A percentile compares a stretch with the other conserved stretches of the same genome.
Evolutionary conservation across 2,113 vertebrate species (phyloP).

Genomic region (Forbesichthys papilliferus): DNA sequence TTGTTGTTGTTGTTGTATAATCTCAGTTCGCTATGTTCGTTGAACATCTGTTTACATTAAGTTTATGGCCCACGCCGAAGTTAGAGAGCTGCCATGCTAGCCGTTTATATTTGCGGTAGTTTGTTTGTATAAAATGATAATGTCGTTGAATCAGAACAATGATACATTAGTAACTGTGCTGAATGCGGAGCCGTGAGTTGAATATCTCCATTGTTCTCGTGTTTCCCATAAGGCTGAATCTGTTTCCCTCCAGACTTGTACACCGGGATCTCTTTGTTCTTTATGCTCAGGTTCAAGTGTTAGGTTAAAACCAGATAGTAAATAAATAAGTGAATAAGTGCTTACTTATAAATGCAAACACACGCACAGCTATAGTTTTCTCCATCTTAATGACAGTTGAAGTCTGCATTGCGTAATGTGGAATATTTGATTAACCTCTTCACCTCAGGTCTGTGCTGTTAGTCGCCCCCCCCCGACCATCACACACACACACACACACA

Average conservation of each 20-base stretch:
- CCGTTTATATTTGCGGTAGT: background rate
- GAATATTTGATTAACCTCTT: too few species aligned
- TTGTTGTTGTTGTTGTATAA: conserved; percentile 29
- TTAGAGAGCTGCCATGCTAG: conserved; percentile 1
- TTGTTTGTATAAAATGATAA: background rate
- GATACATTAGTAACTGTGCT: background rate
- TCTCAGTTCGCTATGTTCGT: conserved; percentile 30
- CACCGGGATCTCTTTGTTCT: conserved; percentile 35
- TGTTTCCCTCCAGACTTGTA: conserved; percentile 53
- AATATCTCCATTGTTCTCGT: conserved; percentile 22
- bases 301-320: conserved; percentile 87
- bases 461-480: too few species aligned
- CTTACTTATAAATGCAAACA: conserved; percentile 75
- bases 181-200: background rate
- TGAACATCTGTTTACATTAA: conserved; percentile 23
- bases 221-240: background rate
- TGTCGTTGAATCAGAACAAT: background rate
- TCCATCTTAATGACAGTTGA: too few species aligned
- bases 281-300: conserved; percentile 91
- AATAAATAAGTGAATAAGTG: conserved; percentile 49
- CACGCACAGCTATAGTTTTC: too few species aligned
- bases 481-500: conserved; percentile 56
- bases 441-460: conserved; percentile 2
- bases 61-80: conserved; percentile 8
- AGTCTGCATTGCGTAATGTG: too few species aligned